Percentiles rank a stretch among this genome's conserved stretches.
These are phyloP conservation scores for Dendrolimus punctatus DNA, from an alignment of 1,140 invertebrate species.

Conservation along the genomic window DNA sequence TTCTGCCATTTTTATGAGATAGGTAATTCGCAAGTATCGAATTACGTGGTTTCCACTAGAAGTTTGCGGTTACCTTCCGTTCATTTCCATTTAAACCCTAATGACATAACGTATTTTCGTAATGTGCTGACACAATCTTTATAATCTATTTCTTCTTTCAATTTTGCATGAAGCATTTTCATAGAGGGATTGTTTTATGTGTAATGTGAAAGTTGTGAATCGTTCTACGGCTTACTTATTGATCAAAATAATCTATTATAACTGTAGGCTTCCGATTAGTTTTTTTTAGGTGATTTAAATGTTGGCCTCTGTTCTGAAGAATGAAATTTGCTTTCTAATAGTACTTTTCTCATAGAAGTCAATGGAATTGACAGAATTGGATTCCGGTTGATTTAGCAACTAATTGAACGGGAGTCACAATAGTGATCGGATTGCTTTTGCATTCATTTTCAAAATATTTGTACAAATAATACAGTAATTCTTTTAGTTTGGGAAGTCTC, in stretches of 20 bases:
- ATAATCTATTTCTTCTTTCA: conserved; percentile 1
- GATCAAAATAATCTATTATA: neutral
- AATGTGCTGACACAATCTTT: neutral
- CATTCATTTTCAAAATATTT: too few relatives aligned
- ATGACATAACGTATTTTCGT: neutral
- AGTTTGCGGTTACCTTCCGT: neutral
- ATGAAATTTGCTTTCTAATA: neutral
- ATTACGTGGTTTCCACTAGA: neutral
- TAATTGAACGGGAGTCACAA: neutral
- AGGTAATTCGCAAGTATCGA: neutral
- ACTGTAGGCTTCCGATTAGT: neutral
- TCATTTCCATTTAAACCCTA: neutral
- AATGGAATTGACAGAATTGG: too few relatives aligned
- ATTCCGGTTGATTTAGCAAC: neutral
- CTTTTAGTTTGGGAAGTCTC: too few relatives aligned
- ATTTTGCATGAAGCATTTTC: too few relatives aligned
- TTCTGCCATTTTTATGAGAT: neutral
- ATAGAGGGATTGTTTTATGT: neutral
- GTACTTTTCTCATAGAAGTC: neutral
- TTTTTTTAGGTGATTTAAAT: neutral
- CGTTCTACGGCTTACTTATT: neutral
- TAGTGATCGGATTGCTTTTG: neutral
- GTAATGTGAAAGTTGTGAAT: neutral
- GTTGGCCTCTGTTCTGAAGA: neutral
- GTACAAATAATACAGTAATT: too few relatives aligned